Conservation (phyloP, 2,113 vertebrate genomes). For the Pandion haliaetus region DNA sequence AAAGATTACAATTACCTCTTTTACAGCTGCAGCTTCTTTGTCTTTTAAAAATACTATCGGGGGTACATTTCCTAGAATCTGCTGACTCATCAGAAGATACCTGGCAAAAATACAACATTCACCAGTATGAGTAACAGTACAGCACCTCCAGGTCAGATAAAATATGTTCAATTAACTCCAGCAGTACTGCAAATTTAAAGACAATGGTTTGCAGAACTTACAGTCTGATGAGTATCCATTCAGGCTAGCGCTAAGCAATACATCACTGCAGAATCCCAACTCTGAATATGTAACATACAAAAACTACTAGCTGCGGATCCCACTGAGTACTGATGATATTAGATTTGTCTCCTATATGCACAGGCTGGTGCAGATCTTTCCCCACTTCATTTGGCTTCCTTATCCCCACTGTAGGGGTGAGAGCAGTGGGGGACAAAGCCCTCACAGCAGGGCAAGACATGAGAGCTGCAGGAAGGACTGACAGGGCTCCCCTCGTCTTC, state of each 20-base stretch:
- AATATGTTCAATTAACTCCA: neutral
- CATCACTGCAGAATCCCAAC: neutral
- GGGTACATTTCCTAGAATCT: constrained; percentile 77
- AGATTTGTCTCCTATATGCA: neutral
- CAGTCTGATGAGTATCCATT: neutral
- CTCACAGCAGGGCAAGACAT: neutral
- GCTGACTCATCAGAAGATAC: constrained; percentile 78
- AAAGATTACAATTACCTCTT: constrained; percentile 70
- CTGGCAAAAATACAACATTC: constrained; percentile 60
- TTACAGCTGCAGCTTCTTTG: constrained; percentile 68
- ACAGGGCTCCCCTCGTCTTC: neutral
- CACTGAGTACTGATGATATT: neutral
- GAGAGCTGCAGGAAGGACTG: neutral
- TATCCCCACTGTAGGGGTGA: neutral
- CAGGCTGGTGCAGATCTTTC: neutral
- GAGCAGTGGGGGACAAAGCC: neutral
- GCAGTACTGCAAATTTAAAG: neutral
- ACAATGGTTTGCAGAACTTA: neutral
- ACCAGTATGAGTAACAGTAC: neutral
- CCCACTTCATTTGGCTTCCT: neutral
- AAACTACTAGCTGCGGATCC: neutral
- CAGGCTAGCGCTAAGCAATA: neutral
- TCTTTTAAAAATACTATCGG: constrained; percentile 81
- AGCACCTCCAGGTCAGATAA: neutral
- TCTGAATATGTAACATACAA: neutral